Percentiles rank a stretch among this genome's conserved stretches.
Evolutionary conservation across 2,888 invertebrate genomes (phyloP).

Genomic region (Rhaphigaster nebulosa): DNA sequence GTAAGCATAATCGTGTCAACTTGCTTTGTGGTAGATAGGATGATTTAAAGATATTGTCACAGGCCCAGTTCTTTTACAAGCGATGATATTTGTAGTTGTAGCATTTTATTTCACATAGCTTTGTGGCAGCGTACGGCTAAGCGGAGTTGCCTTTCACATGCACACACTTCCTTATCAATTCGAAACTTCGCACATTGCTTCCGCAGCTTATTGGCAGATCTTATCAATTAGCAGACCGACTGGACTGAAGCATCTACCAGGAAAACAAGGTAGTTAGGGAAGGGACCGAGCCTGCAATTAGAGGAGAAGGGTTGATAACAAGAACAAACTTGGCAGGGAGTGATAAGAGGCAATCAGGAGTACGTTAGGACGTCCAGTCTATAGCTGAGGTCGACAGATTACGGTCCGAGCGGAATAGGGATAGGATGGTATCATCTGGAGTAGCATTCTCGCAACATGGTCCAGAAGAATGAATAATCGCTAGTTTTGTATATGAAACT

Average conservation of each 20-base stretch:
- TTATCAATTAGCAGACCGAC: neutral
- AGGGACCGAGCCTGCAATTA: neutral
- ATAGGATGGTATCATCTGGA: neutral
- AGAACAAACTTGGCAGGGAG: neutral
- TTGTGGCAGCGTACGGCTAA: no score
- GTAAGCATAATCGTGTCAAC: no score
- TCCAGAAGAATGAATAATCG: neutral
- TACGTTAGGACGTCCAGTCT: neutral
- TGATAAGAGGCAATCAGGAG: constrained; percentile 19
- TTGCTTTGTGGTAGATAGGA: no score
- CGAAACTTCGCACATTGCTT: neutral
- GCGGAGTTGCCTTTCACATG: neutral
- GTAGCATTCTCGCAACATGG: neutral
- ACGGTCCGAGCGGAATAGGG: neutral
- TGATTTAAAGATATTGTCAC: no score
- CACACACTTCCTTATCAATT: neutral
- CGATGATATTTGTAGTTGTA: no score
- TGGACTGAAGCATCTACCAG: neutral
- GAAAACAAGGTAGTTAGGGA: neutral
- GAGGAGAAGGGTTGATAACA: constrained; percentile 19
- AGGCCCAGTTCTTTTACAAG: no score
- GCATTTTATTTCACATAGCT: no score
- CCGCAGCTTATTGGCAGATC: neutral
- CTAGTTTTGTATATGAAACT: no score
- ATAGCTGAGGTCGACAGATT: neutral